Conservation (phyloP, 2,113 vertebrate genomes). For the Melanerpes formicivorus region DNA sequence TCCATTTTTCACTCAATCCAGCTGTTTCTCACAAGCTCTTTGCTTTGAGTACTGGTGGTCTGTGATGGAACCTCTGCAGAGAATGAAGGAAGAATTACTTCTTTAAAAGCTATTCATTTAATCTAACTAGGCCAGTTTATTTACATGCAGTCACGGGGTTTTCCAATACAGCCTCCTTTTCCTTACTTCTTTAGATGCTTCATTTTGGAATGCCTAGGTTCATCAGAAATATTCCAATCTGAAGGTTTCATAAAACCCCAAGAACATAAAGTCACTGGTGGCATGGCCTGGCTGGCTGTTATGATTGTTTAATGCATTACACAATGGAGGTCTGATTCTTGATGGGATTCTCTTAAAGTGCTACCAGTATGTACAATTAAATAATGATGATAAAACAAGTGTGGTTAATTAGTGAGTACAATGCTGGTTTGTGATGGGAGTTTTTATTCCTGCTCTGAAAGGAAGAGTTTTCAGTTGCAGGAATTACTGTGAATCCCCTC, state of each 20-base stretch:
- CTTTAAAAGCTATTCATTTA: slow-evolving; percentile 56
- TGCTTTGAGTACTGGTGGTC: slow-evolving; percentile 68
- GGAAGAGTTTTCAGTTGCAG: background rate
- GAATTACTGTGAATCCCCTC: background rate
- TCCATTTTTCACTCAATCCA: slow-evolving; percentile 69
- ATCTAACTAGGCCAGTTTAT: slow-evolving; percentile 60
- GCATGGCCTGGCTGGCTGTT: background rate
- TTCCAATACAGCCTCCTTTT: slow-evolving; percentile 22
- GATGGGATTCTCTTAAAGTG: background rate
- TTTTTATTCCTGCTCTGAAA: background rate
- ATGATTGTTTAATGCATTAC: background rate
- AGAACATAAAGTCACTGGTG: background rate
- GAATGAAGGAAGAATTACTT: slow-evolving; percentile 29
- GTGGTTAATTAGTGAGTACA: background rate
- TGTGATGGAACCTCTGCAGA: slow-evolving; percentile 21
- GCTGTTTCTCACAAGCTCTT: slow-evolving; percentile 69
- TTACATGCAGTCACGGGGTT: slow-evolving; percentile 57
- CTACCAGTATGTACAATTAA: background rate
- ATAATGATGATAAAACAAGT: background rate
- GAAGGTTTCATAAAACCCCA: background rate
- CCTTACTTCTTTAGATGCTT: slow-evolving; percentile 11
- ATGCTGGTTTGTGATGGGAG: background rate
- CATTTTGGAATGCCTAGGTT: background rate
- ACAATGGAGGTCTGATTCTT: background rate
- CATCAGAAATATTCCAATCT: background rate